These are phyloP conservation scores for Chelonus insularis DNA, from an alignment of 1,140 invertebrate species.

Conservation along the genomic window DNA sequence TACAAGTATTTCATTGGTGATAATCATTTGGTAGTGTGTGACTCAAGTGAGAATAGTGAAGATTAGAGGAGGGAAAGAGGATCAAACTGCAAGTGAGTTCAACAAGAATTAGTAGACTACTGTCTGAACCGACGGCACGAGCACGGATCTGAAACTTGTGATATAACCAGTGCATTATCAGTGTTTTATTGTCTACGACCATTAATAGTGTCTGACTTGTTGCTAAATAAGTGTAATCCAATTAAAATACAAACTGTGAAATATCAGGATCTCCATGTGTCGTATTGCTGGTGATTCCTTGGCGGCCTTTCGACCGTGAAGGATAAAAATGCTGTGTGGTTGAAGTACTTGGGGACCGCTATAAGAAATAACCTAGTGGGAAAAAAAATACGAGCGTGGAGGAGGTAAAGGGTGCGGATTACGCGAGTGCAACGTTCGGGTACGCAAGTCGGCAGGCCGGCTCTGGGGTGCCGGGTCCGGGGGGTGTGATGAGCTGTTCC, in stretches of 20 bases:
- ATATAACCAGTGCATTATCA: too few relatives aligned
- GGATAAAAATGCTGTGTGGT: background rate
- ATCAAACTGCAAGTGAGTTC: too few relatives aligned
- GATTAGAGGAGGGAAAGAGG: background rate
- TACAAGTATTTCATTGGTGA: background rate
- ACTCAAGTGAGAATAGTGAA: slow-evolving; percentile 20
- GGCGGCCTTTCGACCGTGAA: too few relatives aligned
- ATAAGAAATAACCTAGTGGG: slow-evolving; percentile 4
- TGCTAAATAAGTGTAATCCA: too few relatives aligned
- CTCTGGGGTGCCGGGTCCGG: slow-evolving; percentile 57
- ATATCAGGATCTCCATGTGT: too few relatives aligned
- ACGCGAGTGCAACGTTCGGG: slow-evolving; percentile 53
- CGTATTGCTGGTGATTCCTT: too few relatives aligned
- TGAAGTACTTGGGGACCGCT: background rate
- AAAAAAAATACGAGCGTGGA: slow-evolving; percentile 39
- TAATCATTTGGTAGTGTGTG: slow-evolving; percentile 14
- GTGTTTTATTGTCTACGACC: too few relatives aligned
- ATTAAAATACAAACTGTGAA: too few relatives aligned
- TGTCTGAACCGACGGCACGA: too few relatives aligned
- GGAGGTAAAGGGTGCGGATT: slow-evolving; percentile 43
- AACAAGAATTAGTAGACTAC: too few relatives aligned
- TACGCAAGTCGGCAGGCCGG: slow-evolving; percentile 58
- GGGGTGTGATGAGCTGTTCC: slow-evolving; percentile 65
- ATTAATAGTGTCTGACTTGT: too few relatives aligned
- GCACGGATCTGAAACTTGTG: too few relatives aligned